Evolutionary conservation across 2,888 invertebrate genomes (phyloP).

Genomic region (Gisinianus flammeolus): DNA sequence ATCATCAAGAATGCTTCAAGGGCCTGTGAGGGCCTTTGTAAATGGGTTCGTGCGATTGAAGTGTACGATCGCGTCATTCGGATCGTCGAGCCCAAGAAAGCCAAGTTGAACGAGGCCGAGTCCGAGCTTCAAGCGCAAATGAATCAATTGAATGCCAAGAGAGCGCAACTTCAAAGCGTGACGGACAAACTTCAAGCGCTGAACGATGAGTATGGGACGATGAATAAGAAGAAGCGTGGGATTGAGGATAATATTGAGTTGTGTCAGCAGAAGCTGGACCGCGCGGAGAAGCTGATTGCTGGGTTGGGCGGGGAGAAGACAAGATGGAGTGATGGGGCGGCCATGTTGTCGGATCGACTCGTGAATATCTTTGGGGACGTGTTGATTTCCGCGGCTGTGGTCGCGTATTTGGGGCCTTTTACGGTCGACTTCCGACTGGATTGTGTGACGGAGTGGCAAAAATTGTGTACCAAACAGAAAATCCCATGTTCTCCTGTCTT

Average conservation of each 20-base stretch:
- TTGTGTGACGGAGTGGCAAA: constrained; percentile 50
- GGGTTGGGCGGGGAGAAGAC: constrained; percentile 90
- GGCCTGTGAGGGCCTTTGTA: constrained; percentile 93
- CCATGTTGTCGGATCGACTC: constrained; percentile 73
- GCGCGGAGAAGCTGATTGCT: constrained; percentile 89
- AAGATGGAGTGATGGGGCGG: constrained; percentile 85
- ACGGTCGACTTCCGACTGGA: constrained; percentile 64
- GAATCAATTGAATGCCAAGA: constrained; percentile 90
- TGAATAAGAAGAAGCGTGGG: constrained; percentile 94
- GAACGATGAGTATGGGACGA: constrained; percentile 94
- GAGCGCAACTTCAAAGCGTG: constrained; percentile 83
- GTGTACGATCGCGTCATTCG: constrained; percentile 91
- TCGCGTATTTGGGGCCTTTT: constrained; percentile 91
- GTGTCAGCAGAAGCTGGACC: constrained; percentile 85
- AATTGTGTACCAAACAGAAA: constrained; percentile 39
- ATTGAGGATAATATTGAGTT: constrained; percentile 91
- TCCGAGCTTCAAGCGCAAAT: constrained; percentile 85
- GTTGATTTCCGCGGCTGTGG: constrained; percentile 82
- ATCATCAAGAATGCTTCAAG: constrained; percentile 71
- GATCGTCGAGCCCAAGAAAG: constrained; percentile 93
- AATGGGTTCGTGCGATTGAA: constrained; percentile 97
- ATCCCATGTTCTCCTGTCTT: constrained; percentile 80
- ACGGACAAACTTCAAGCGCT: constrained; percentile 86
- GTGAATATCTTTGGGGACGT: constrained; percentile 89
- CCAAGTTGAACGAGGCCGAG: constrained; percentile 86